Evolutionary conservation across 2,888 invertebrate species (phyloP), one percentile per base, ranked within the genome.

Genomic region (Blastobasis lacticolella): DNA sequence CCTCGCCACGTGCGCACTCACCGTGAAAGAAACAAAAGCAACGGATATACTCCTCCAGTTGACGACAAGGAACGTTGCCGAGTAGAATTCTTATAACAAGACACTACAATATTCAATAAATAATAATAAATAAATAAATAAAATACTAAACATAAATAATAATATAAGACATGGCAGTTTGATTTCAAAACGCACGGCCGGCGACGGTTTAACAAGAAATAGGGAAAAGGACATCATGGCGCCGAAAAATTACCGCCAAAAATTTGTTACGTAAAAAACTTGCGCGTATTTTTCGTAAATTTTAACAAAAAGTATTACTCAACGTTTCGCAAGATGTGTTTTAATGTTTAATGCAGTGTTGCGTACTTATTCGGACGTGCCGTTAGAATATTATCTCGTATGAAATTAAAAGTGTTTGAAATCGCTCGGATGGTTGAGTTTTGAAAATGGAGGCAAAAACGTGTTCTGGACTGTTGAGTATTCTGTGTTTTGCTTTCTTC

Each of bases 11-110:
- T 85, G 85, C 57, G 77, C 82, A 85, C 57, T 83, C 83, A 83
- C 67, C 86, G 70, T 86, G 80, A 58, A 77, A 63, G 77, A 82
- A 82, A 88, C 86, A 88, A 87, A 83, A 80, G 81, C 82, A 70
- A 71, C 78, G 81, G 82, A 81, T 74, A 79, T 73, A 77, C 76
- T 75, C 73, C 74, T 75, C 69, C 85, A 87, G 87, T 86, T 78
- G 70, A 69, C 76, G 76, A 81, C 83, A 84, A 85, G 86, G 83
- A 81, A 79, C 64, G 63, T 67, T 58, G 58, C 69, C 69, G 74
- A 75, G 78, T 77, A 81, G 81, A 78, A 79, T 78, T 73, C 73
- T 71, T 73, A 68, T 59, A 49, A 49, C 45, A 47, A 48, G 37
- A 52, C 48, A 51, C 49, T 43, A 56, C 49, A 23, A 23, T 23